These are phyloP conservation scores for Brenthis ino DNA, from an alignment of 2,888 invertebrate genomes.

Conservation along the genomic window DNA sequence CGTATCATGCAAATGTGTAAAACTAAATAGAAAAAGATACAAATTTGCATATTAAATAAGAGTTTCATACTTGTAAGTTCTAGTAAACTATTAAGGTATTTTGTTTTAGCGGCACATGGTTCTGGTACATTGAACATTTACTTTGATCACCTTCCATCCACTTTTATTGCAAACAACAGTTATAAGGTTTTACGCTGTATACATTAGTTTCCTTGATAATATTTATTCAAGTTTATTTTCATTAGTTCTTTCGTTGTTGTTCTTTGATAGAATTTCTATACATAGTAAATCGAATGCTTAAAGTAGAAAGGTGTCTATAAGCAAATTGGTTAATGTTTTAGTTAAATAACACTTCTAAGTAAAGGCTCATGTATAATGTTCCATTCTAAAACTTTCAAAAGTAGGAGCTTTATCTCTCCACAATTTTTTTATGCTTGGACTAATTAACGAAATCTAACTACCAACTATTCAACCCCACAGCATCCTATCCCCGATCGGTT, in stretches of 20 bases:
- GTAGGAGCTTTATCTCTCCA: no score
- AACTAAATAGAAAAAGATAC: background rate
- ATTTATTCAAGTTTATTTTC: background rate
- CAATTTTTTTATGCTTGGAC: background rate
- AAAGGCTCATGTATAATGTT: no score
- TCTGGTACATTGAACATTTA: conserved; percentile 12
- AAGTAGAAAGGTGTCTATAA: no score
- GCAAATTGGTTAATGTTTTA: no score
- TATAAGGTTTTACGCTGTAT: conserved; percentile 18
- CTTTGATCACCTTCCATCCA: background rate
- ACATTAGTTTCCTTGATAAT: conserved; percentile 16
- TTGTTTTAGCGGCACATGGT: background rate
- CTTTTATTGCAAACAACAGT: conserved; percentile 15
- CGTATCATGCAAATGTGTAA: background rate
- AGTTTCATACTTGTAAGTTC: no score
- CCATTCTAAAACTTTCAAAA: no score
- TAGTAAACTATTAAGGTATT: no score
- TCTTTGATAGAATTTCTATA: no score
- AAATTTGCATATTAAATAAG: no score
- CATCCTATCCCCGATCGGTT: conserved; percentile 72
- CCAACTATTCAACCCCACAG: conserved; percentile 47
- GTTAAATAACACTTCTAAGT: no score
- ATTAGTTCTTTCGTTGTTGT: background rate
- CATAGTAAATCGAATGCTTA: no score
- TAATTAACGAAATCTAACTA: background rate